phyloP scores from a whole-genome alignment of 2,888 invertebrate genomes.

The Platypus cylindrus region DNA sequence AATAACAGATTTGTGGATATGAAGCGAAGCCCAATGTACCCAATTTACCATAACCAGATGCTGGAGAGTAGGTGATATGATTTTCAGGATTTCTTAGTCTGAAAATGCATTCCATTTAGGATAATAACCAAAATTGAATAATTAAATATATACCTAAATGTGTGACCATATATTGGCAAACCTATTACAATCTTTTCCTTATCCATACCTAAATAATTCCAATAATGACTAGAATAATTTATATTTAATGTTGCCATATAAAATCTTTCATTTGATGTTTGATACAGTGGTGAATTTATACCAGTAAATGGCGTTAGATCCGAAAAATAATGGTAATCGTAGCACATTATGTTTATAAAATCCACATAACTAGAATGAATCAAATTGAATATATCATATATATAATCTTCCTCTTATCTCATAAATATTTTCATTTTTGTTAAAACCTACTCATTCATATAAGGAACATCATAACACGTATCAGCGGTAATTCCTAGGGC shows the following conservation, averaged over 20 bases:
- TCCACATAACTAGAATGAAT: conserved; percentile 49
- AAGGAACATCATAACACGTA: conserved; percentile 63
- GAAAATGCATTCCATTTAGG: conserved; percentile 12
- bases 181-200: conserved; percentile 69
- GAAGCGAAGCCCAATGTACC: conserved; percentile 57
- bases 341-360: conserved; percentile 82
- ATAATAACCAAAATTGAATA: too few relatives aligned
- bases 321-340: conserved; percentile 76
- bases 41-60: conserved; percentile 52
- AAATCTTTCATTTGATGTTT: conserved; percentile 45
- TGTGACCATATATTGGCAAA: conserved; percentile 78
- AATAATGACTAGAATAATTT: conserved; percentile 70
- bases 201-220: conserved; percentile 62
- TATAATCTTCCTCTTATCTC: too few relatives aligned
- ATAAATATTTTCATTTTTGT: neutral
- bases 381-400: neutral
- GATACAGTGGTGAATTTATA: conserved; percentile 69
- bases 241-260: conserved; percentile 62
- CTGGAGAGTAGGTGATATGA: conserved; percentile 56
- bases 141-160: conserved; percentile 54
- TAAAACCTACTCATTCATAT: conserved; percentile 54
- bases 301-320: conserved; percentile 69
- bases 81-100: conserved; percentile 55
- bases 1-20: conserved; percentile 57
- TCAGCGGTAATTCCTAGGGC: conserved; percentile 65